phyloP scores from a whole-genome alignment of 2,113 vertebrate species.

The Puntigrus tetrazona region DNA sequence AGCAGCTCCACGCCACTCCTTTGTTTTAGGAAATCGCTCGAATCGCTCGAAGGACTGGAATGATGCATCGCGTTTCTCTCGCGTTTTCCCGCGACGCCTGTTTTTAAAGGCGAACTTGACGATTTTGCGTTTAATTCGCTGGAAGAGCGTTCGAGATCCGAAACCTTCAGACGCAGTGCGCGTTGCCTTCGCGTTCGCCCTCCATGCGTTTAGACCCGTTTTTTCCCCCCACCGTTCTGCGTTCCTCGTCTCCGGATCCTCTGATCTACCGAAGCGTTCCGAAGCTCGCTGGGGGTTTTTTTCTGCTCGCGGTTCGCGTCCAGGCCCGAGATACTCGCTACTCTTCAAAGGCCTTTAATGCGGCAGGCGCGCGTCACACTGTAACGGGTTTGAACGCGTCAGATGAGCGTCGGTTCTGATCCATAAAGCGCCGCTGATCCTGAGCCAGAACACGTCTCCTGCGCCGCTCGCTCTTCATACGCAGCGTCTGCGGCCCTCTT shows the following conservation, averaged over 20 bases:
- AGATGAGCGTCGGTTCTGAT: slow-evolving; percentile 24
- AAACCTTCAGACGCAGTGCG: not conserved
- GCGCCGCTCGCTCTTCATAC: not conserved
- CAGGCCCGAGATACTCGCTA: slow-evolving; percentile 32
- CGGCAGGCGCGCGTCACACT: slow-evolving; percentile 29
- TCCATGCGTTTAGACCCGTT: not conserved
- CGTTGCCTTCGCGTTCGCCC: slow-evolving; percentile 2
- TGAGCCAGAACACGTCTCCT: not conserved
- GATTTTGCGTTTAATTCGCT: not conserved
- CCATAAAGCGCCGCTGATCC: slow-evolving; percentile 15
- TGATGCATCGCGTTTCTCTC: slow-evolving; percentile 68
- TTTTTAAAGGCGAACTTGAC: slow-evolving; percentile 50
- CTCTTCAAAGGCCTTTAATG: slow-evolving; percentile 40
- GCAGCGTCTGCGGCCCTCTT: slow-evolving; percentile 61
- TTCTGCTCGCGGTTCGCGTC: not conserved
- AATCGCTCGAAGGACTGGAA: slow-evolving; percentile 65
- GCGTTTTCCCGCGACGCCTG: slow-evolving; percentile 68
- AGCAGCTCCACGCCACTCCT: slow-evolving; percentile 50
- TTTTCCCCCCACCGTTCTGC: not conserved
- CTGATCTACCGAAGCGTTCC: not conserved
- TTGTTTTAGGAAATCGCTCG: slow-evolving; percentile 57
- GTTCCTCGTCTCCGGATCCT: not conserved
- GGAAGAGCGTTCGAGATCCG: not conserved
- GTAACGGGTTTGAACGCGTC: slow-evolving; percentile 41
- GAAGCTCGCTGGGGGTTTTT: not conserved